Evolutionary conservation across 2,888 invertebrate species (phyloP), one percentile per base, ranked within the genome.

Genomic region (Clusia tigrina): DNA sequence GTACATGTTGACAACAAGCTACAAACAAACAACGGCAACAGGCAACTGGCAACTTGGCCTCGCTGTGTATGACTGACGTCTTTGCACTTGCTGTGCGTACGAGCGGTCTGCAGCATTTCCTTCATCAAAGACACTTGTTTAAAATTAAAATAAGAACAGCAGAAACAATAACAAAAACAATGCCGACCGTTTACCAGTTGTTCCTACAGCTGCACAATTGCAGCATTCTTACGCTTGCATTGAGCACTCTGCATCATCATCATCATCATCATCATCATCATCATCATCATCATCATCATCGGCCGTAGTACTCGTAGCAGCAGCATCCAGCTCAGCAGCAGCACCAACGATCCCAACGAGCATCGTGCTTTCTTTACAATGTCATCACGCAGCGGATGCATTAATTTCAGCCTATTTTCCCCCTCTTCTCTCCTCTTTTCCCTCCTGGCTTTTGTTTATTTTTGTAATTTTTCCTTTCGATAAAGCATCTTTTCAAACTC

Each of bases 211-310:
- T 63, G 17, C 37, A 52, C 46, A 58, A 37, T 42, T 66, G 66
- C 58, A 55, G 62, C 66, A 65, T 65, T 65, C 66, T 65, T 65
- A 69, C n/a, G n/a, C n/a, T 74, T 71, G 71, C 69, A 65, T 72
- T 70, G 64, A 37, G 37, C 60, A 62, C 58, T 60, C 63, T 32
- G 32, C 58, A 67, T 71, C 69, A 66, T 68, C 63, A 67, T 62
- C 63, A 63, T 60, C 52, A 71, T 60, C 62, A 62, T 57, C 55
- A 53, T 60, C 54, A 20, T 20, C 24, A 46, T 48, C 58, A 58
- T 51, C 51, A 51, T 51, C 51, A 60, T 25, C 15, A 54, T 48
- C 17, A 60, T 6, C 22, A 46, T 6, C 46, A 42, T 20, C 26
- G n/a, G 20, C 38, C 25, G n/a, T 15, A 42, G 17, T 24, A 5